phyloP scores from a whole-genome alignment of 2,113 vertebrate genomes.

The Solenodon paradoxus region DNA sequence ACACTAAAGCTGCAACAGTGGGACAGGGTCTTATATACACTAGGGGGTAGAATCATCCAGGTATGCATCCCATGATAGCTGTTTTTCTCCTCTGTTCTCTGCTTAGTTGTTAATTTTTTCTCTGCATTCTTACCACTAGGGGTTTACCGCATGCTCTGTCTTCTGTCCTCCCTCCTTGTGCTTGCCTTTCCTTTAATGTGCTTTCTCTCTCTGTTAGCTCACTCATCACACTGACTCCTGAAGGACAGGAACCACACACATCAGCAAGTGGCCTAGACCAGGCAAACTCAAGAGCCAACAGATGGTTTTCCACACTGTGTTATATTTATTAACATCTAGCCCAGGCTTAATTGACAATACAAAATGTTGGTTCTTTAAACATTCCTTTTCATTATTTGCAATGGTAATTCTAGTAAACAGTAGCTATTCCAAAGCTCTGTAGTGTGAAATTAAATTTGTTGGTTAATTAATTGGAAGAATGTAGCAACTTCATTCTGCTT shows the following conservation, averaged over 20 bases:
- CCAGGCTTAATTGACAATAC: conserved; percentile 52
- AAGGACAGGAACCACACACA: accelerated
- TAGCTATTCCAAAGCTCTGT: conserved; percentile 61
- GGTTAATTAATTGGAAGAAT: conserved; percentile 73
- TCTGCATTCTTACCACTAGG: too few relatives aligned
- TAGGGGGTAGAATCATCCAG: too few relatives aligned
- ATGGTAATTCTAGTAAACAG: conserved; percentile 60
- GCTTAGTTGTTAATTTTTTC: too few relatives aligned
- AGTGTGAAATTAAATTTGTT: conserved; percentile 75
- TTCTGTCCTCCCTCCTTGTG: too few relatives aligned
- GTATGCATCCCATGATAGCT: too few relatives aligned
- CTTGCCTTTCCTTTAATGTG: too few relatives aligned
- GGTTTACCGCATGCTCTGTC: too few relatives aligned
- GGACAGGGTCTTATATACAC: too few relatives aligned
- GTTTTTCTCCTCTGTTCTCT: too few relatives aligned
- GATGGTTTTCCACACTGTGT: conserved; percentile 30
- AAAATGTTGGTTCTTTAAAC: conserved; percentile 48
- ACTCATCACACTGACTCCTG: not conserved
- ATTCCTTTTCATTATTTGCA: conserved; percentile 62
- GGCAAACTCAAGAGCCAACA: not conserved
- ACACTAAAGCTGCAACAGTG: too few relatives aligned
- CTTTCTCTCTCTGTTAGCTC: too few relatives aligned
- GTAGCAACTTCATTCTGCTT: conserved; percentile 54
- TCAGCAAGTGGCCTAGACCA: not conserved
- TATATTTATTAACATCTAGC: conserved; percentile 50